Evolutionary conservation across 2,797 vertebrate species (phyloP), one percentile per base, ranked within the genome.

Genomic region (Gadopsis marmoratus): DNA sequence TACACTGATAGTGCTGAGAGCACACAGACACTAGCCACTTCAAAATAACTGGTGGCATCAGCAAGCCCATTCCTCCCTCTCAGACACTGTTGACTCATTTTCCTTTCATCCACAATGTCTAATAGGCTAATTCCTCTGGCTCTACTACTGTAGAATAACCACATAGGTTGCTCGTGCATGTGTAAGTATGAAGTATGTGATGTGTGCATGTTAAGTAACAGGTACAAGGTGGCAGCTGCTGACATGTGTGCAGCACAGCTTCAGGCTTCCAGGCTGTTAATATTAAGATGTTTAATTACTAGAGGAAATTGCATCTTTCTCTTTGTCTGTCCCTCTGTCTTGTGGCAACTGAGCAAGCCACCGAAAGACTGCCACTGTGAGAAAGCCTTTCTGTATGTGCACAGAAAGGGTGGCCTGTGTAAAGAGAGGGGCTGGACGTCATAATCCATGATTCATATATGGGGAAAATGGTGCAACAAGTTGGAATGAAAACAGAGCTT

Each of bases 251-350:
- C 43, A 48, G 45, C 47, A 17, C 41, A 59, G 79, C 84, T 86
- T 53, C 58, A 37, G 71, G 79, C 79, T 23, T 55, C 33, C 8
- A 29, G 16, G 39, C 29, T 87, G 64, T 82, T 83, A 75, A 85
- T 65, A 70, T 76, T 59, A 65, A 66, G 53, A 82, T 66, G 66
- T 45, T 78, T 87, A 74, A 86, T 87, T 76, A 78, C n/a, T 19
- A 26, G n/a, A 63, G 75, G 62, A 83, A 79, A 78, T 29, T 67
- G 58, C 69, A 26, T 71, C 62, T 45, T 59, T 71, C 76, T 72
- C 47, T 51, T 17, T 79, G 33, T 58, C 33, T 58, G 45, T 71
- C 59, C 21, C 59, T 66, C 29, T 37, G 51, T 70, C 29, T 78
- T 54, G 23, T 54, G n/a, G 54, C 63, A 64, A 43, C 26, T 43